Percentiles rank a stretch among this genome's conserved stretches.
phyloP scores from a whole-genome alignment of 2,888 invertebrate genomes.

The Microchrysa polita region DNA sequence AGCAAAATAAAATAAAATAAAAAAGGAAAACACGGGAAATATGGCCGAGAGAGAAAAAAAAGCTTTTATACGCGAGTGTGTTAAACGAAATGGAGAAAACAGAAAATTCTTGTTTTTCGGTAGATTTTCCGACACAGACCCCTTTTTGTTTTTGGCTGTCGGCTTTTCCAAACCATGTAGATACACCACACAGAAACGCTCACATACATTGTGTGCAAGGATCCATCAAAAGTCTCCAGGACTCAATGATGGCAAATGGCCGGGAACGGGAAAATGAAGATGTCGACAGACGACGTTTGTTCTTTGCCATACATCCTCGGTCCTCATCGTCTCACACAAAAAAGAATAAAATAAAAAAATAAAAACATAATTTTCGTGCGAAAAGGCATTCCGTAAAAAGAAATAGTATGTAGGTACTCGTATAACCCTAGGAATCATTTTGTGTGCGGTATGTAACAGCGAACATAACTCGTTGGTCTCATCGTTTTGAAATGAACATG shows the following conservation, averaged over 20 bases:
- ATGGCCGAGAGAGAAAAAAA: conserved; percentile 15
- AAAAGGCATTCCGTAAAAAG: conserved; percentile 26
- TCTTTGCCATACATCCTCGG: no score
- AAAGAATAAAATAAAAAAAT: no score
- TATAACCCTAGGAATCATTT: conserved; percentile 28
- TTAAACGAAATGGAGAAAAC: conserved; percentile 7
- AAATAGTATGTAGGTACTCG: no score
- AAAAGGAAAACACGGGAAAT: no score
- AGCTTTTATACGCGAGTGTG: conserved; percentile 28
- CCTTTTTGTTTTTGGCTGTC: conserved; percentile 14
- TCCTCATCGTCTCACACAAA: neutral
- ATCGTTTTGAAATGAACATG: conserved; percentile 21
- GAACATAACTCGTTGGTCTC: conserved; percentile 1
- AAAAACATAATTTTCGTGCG: conserved; percentile 34
- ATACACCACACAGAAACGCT: no score
- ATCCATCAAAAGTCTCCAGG: conserved; percentile 27
- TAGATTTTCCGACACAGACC: neutral
- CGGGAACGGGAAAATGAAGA: conserved; percentile 17
- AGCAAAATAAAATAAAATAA: no score
- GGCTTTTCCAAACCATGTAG: no score
- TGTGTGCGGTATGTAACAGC: conserved; percentile 23
- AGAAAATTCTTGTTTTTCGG: conserved; percentile 2
- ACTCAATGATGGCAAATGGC: no score
- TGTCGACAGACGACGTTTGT: conserved; percentile 34
- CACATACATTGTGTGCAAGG: neutral